phyloP scores from a whole-genome alignment of 1,140 invertebrate species.

The Drosophila navojoa region DNA sequence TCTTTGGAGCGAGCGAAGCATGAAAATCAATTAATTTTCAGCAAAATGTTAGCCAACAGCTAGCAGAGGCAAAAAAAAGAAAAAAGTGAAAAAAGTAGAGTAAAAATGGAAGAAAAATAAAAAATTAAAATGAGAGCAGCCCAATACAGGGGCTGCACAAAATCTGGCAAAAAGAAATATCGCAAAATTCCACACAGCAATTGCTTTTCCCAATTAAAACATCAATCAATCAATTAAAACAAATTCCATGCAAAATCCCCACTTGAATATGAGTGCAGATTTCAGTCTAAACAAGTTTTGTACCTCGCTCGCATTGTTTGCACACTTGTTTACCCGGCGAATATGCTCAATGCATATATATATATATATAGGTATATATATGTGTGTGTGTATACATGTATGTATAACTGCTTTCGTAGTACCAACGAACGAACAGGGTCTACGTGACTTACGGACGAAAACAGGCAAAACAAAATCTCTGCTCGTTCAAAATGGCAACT shows the following conservation, averaged over 20 bases:
- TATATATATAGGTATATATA: constrained; percentile 45
- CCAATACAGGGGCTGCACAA: constrained; percentile 4
- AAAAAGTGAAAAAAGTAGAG: constrained; percentile 28
- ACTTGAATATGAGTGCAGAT: constrained; percentile 67
- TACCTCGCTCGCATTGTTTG: constrained; percentile 40
- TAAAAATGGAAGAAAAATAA: background rate
- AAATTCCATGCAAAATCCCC: constrained; percentile 75
- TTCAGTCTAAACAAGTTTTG: constrained; percentile 66
- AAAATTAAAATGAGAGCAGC: constrained; percentile 12
- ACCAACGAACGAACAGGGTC: constrained; percentile 22
- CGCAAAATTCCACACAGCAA: constrained; percentile 44
- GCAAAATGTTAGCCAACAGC: constrained; percentile 68
- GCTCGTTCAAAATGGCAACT: constrained; percentile 61
- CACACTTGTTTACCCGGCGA: constrained; percentile 66
- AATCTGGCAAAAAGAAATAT: constrained; percentile 37
- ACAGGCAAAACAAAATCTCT: constrained; percentile 62
- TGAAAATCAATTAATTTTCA: constrained; percentile 81
- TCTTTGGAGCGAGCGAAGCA: constrained; percentile 75
- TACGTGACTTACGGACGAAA: constrained; percentile 73
- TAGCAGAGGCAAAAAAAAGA: constrained; percentile 21
- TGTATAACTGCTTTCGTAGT: constrained; percentile 70
- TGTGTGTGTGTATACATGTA: background rate
- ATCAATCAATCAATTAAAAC: constrained; percentile 83
- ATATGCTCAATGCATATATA: constrained; percentile 25
- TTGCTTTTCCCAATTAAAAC: constrained; percentile 81